Evolutionary conservation across 2,113 vertebrate species (phyloP).

Genomic region (Phocoena phocoena): DNA sequence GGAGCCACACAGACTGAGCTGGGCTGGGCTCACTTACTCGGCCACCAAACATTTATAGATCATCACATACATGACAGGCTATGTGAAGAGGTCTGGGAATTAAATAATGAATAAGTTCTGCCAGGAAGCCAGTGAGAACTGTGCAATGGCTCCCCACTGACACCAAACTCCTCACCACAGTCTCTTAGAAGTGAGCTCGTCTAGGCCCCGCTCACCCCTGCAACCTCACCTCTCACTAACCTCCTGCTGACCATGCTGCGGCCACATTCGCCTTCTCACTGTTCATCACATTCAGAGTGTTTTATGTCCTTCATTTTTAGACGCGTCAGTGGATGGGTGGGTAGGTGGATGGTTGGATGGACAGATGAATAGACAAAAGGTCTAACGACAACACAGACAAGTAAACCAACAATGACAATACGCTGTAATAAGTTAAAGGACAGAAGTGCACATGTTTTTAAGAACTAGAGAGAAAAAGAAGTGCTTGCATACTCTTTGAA

Average conservation of each 20-base stretch:
- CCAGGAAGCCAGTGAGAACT: not conserved
- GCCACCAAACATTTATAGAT: not conserved
- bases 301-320: not conserved
- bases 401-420: not conserved
- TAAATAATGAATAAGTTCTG: not conserved
- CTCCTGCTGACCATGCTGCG: not conserved
- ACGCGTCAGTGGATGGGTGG: too few species aligned
- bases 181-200: not conserved
- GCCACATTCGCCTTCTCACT: not conserved
- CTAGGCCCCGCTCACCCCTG: not conserved
- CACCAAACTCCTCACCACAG: not conserved
- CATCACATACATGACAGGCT: not conserved
- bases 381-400: not conserved
- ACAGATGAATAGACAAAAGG: not conserved
- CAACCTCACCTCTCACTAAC: accelerated
- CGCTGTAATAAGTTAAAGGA: not conserved
- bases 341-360: not conserved
- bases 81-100: not conserved
- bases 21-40: too few species aligned
- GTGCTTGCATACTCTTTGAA: too few species aligned
- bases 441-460: not conserved
- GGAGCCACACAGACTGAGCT: not conserved
- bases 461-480: not conserved
- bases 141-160: not conserved
- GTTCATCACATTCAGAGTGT: not conserved